A percentile compares a stretch with the other conserved stretches of the same genome.
phyloP scores from a whole-genome alignment of 2,113 vertebrate species.

The Caracal caracal region DNA sequence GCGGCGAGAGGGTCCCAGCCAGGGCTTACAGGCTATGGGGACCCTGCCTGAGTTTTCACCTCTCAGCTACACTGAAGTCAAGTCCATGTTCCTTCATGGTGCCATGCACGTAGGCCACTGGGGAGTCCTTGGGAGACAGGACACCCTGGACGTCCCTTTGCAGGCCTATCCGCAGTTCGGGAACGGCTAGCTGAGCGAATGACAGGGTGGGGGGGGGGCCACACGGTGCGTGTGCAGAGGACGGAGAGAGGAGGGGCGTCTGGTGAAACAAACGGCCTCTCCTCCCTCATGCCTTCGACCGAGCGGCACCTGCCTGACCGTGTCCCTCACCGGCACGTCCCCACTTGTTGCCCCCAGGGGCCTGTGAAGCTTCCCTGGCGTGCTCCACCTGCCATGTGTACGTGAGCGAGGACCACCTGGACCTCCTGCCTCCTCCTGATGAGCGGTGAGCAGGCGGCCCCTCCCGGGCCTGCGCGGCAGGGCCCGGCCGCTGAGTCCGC shows the following conservation, averaged over 20 bases:
- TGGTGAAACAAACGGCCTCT: not conserved
- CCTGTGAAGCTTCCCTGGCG: constrained; percentile 94
- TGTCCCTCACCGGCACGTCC: not conserved
- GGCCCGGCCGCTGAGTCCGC: not conserved
- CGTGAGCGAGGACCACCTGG: constrained; percentile 85
- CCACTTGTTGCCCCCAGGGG: constrained; percentile 83
- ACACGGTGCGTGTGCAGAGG: accelerated
- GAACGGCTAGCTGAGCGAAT: not conserved
- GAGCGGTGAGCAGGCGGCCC: constrained; percentile 87
- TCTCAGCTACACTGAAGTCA: not conserved
- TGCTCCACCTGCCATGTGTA: constrained; percentile 96
- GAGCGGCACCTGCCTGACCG: not conserved
- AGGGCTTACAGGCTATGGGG: not conserved
- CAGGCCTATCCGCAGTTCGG: not conserved
- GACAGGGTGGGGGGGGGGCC: not conserved
- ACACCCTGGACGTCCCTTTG: not conserved
- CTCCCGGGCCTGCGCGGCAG: not conserved
- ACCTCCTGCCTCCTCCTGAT: constrained; percentile 89
- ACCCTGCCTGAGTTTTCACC: not conserved
- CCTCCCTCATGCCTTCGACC: not conserved
- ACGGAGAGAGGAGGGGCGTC: not conserved
- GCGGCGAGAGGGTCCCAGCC: not conserved
- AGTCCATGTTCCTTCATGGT: not conserved
- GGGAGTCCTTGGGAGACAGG: not conserved
- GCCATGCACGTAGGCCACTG: not conserved